phyloP scores from a whole-genome alignment of 2,797 vertebrate species.

The Neosalanx taihuensis region DNA sequence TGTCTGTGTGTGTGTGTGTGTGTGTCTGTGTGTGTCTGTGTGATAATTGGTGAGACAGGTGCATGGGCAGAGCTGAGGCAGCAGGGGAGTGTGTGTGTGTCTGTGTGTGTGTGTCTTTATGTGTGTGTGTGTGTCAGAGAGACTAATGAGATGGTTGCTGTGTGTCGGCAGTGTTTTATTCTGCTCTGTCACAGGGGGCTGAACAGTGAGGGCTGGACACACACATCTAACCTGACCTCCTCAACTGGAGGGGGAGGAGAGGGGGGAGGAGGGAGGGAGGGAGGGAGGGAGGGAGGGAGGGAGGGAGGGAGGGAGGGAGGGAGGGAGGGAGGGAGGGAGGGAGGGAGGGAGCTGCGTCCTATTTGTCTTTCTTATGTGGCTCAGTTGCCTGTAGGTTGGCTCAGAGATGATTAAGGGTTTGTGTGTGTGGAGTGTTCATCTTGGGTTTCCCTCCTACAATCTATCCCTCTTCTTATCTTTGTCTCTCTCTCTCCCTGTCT shows the following conservation, averaged over 20 bases:
- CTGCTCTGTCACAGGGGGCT: neutral
- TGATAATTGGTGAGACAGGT: too few species aligned
- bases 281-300: neutral
- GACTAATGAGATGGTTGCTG: neutral
- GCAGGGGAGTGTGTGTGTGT: too few species aligned
- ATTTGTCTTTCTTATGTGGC: neutral
- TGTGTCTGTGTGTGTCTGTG: too few species aligned
- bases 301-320: too few species aligned
- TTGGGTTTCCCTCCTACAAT: neutral
- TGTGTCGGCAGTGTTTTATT: neutral
- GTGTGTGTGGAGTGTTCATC: neutral
- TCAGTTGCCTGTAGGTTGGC: neutral
- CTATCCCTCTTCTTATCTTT: neutral
- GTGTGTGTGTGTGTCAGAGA: neutral
- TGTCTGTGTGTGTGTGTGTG: too few species aligned
- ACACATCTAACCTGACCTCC: too few species aligned
- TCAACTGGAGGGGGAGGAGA: neutral
- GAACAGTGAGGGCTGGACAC: too few species aligned
- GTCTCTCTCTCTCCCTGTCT: neutral
- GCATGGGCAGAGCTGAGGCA: too few species aligned
- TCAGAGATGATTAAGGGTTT: neutral
- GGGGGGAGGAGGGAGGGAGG: neutral
- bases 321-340: too few species aligned
- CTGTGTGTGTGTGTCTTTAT: too few species aligned
- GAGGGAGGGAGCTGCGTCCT: too few species aligned